phyloP scores from a whole-genome alignment of 92 coral and sea anemone species.

The Plumapathes pennacea region DNA sequence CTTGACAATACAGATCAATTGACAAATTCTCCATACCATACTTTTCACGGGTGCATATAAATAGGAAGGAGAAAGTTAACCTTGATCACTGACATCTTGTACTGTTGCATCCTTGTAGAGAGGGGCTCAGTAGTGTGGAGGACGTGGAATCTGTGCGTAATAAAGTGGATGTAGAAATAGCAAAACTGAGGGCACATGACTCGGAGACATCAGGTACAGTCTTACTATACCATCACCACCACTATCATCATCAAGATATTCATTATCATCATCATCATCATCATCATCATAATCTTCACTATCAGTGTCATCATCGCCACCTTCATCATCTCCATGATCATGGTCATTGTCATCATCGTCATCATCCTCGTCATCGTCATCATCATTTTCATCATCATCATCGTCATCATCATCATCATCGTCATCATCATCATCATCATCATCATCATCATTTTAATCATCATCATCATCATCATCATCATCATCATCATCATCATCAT shows the following conservation, averaged over 20 bases:
- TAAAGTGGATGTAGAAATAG: conserved; percentile 88
- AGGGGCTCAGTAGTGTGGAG: conserved; percentile 47
- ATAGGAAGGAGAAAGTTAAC: too few relatives aligned
- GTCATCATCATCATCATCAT: background rate
- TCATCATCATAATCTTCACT: background rate
- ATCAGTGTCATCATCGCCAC: background rate
- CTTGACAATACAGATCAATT: too few relatives aligned
- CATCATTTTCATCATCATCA: background rate
- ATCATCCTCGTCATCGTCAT: background rate
- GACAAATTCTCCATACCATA: too few relatives aligned
- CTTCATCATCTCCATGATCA: background rate
- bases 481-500: conserved; percentile 3
- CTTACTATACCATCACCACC: conserved; percentile 1
- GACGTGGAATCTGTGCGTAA: conserved; percentile 87
- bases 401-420: background rate
- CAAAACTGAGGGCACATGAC: conserved; percentile 89
- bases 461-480: conserved; percentile 1
- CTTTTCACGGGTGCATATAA: too few relatives aligned
- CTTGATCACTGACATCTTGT: background rate
- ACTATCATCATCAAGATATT: background rate
- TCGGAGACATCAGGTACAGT: conserved; percentile 84
- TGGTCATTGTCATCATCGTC: background rate
- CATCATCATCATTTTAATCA: background rate
- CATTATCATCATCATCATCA: background rate
- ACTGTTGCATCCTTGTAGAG: conserved; percentile 19